Conservation (phyloP, 2,888 invertebrate species). For the Meandrusa payeni region DNA sequence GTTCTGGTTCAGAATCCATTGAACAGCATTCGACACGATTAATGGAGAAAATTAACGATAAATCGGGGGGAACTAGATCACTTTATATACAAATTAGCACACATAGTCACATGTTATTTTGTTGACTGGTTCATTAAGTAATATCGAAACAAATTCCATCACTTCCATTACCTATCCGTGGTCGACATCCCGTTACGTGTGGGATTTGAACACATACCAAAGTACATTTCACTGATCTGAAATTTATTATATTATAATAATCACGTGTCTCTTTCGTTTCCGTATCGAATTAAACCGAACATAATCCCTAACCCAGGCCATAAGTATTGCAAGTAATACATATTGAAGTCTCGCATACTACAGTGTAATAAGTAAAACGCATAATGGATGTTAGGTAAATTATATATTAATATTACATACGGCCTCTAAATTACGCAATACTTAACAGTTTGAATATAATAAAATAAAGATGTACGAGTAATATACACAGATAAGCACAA, state of each 20-base stretch:
- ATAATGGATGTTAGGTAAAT: too few relatives aligned
- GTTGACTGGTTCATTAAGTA: slow-evolving; percentile 43
- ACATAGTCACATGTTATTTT: slow-evolving; percentile 54
- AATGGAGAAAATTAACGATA: slow-evolving; percentile 37
- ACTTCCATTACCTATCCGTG: slow-evolving; percentile 56
- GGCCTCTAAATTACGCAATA: too few relatives aligned
- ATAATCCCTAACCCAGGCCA: too few relatives aligned
- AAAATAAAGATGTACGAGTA: too few relatives aligned
- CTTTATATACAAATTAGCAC: slow-evolving; percentile 21
- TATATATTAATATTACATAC: too few relatives aligned
- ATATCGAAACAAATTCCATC: slow-evolving; percentile 50
- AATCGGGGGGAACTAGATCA: slow-evolving; percentile 32
- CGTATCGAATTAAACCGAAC: slow-evolving; percentile 26
- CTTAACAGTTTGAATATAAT: too few relatives aligned
- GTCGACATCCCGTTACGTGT: slow-evolving; percentile 43
- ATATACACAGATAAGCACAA: too few relatives aligned
- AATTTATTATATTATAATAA: slow-evolving; percentile 33
- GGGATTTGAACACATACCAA: slow-evolving; percentile 43
- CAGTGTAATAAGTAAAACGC: too few relatives aligned
- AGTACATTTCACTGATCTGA: slow-evolving; percentile 55
- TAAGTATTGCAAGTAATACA: too few relatives aligned
- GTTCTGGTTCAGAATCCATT: slow-evolving; percentile 65
- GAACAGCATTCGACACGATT: slow-evolving; percentile 54
- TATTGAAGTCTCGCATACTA: too few relatives aligned
- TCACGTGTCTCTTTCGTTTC: slow-evolving; percentile 35